Conservation (phyloP, 2,797 vertebrate species). For the Karalla daura region DNA sequence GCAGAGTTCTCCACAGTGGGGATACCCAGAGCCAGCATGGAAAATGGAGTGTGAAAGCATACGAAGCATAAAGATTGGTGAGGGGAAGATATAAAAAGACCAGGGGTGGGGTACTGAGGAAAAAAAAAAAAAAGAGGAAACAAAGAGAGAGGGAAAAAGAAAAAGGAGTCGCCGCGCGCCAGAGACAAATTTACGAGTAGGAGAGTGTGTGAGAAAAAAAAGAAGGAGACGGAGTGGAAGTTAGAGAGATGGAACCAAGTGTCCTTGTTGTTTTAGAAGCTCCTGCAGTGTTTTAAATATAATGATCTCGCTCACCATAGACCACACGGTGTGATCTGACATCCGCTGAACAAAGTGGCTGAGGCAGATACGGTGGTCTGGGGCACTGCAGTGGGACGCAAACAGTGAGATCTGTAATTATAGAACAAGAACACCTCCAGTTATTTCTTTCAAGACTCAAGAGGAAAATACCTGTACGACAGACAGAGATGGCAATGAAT, state of each 20-base stretch:
- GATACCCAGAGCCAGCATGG: slow-evolving; percentile 63
- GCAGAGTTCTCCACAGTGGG: slow-evolving; percentile 69
- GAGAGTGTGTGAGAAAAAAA: slow-evolving; percentile 46
- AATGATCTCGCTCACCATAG: slow-evolving; percentile 43
- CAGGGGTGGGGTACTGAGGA: background rate
- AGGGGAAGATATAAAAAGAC: slow-evolving; percentile 54
- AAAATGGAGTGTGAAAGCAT: slow-evolving; percentile 73
- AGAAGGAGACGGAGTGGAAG: slow-evolving; percentile 47
- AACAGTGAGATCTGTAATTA: slow-evolving; percentile 64
- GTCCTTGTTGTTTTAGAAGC: slow-evolving; percentile 52
- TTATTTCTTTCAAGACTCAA: slow-evolving; percentile 38
- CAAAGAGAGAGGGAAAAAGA: slow-evolving; percentile 16
- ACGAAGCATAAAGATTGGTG: slow-evolving; percentile 58
- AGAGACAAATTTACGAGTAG: slow-evolving; percentile 47
- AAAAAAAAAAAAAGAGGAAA: background rate
- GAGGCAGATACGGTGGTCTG: slow-evolving; percentile 55
- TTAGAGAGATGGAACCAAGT: slow-evolving; percentile 40
- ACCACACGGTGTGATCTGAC: slow-evolving; percentile 63
- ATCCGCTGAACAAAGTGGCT: slow-evolving; percentile 63
- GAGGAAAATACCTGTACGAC: slow-evolving; percentile 51
- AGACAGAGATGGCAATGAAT: background rate
- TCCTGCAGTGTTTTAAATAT: slow-evolving; percentile 63
- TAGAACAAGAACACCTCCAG: slow-evolving; percentile 57
- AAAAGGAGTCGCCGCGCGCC: slow-evolving; percentile 50
- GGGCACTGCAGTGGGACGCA: slow-evolving; percentile 44